Evolutionary conservation across 2,797 vertebrate genomes (phyloP), one percentile per base, ranked within the genome.

Genomic region (Sparus aurata): DNA sequence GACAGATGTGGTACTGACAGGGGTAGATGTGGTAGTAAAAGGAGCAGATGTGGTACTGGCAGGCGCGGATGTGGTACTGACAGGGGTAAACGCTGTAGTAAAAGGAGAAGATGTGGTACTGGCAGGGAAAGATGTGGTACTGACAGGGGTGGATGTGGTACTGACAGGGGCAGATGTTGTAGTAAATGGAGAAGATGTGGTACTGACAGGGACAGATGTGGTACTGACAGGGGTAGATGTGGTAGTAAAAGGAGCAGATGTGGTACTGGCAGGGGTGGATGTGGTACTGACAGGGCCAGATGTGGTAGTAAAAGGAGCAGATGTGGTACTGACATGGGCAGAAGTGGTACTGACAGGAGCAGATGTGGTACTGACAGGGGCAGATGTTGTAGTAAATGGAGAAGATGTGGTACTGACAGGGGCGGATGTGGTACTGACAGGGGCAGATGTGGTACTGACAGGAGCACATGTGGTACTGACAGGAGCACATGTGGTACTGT

Each of bases 1-100:
- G 3, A 0, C 0, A n/a, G 20, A 52, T 52, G 49, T 12, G 1
- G 20, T n/a, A 5, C 18, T 12, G 4, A 4, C 0, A 4, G 10
- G n/a, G 9, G 13, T n/a, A 23, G 59, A 62, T 45, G 60, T 62
- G 0, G 27, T 20, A 34, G 7, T 30, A 8, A 15, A 16, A 7
- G 16, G 47, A 18, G 7, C 18, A 50, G 47, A 50, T 20, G 18
- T 20, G 18, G 18, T 20, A 20, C 8, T 50, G 8, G 1, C 4
- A 30, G 27, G 3, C 27, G 2, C 11, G 12, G 52, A n/a, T 50
- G 47, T 10, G 1, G 47, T n/a, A n/a, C n/a, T n/a, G n/a, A n/a
- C n/a, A n/a, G n/a, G n/a, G n/a, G n/a, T n/a, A n/a, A n/a, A n/a
- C n/a, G n/a, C n/a, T n/a, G n/a, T 50, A 1, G 0, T 50, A 1